phyloP scores from a whole-genome alignment of 2,888 invertebrate genomes.

The Cinara cedri region DNA sequence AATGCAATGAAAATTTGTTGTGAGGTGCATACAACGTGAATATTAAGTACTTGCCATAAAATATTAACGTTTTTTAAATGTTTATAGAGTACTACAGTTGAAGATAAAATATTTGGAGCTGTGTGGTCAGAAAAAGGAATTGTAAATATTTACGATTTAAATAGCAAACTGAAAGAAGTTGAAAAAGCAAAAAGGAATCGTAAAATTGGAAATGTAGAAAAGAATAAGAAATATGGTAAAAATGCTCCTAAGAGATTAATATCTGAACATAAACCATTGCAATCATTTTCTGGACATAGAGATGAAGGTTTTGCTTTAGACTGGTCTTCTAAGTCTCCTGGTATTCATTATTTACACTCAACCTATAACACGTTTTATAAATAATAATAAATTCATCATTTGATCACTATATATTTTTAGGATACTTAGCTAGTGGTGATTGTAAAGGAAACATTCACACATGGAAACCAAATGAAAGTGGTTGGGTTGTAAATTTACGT shows the following conservation, averaged over 20 bases:
- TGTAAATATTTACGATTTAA: slow-evolving; percentile 91
- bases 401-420: slow-evolving; percentile 63
- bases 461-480: slow-evolving; percentile 81
- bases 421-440: slow-evolving; percentile 88
- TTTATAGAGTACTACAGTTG: slow-evolving; percentile 63
- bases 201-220: slow-evolving; percentile 58
- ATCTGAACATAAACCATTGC: slow-evolving; percentile 68
- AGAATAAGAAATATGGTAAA: slow-evolving; percentile 56
- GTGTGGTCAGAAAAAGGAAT: slow-evolving; percentile 95
- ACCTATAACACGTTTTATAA: not conserved
- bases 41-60: not conserved
- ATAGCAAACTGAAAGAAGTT: slow-evolving; percentile 78
- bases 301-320: slow-evolving; percentile 94
- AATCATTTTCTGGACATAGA: slow-evolving; percentile 88
- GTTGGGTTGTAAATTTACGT: slow-evolving; percentile 89
- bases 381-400: not conserved
- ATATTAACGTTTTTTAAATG: not conserved
- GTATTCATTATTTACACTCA: slow-evolving; percentile 64
- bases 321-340: slow-evolving; percentile 83
- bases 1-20: no score
- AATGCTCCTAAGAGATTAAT: slow-evolving; percentile 38
- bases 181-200: slow-evolving; percentile 68
- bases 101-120: slow-evolving; percentile 78
- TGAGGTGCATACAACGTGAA: no score
- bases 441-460: slow-evolving; percentile 91